phyloP scores from a whole-genome alignment of 2,888 invertebrate species.

The Smittia sp. region DNA sequence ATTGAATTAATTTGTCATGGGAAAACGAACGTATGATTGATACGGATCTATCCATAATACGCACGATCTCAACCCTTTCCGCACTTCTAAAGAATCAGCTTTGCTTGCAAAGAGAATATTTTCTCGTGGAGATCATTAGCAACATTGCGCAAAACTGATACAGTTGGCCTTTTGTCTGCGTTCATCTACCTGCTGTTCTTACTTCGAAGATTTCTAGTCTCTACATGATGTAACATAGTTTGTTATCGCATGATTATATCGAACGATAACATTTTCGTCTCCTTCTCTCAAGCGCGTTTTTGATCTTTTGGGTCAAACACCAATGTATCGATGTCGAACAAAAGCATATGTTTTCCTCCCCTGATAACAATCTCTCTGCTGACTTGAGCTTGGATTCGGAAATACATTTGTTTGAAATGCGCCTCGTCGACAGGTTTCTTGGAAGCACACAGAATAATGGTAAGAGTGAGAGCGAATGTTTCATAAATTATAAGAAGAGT shows the following conservation, averaged over 20 bases:
- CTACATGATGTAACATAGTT: conserved; percentile 25
- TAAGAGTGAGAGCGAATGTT: too few species aligned
- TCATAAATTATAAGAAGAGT: conserved; percentile 19
- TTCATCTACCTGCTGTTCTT: conserved; percentile 23
- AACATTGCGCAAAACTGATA: neutral
- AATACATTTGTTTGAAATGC: conserved; percentile 11
- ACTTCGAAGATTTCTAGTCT: neutral
- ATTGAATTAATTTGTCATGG: conserved; percentile 29
- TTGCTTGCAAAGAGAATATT: neutral
- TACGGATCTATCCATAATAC: neutral
- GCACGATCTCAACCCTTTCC: neutral
- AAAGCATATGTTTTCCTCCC: conserved; percentile 32
- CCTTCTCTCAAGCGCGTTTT: neutral
- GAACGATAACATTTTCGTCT: conserved; percentile 3
- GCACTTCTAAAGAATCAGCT: neutral
- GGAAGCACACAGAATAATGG: conserved; percentile 21
- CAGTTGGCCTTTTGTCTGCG: neutral
- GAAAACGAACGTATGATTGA: neutral
- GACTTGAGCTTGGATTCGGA: neutral
- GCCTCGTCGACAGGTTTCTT: conserved; percentile 36
- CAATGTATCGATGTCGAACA: conserved; percentile 32
- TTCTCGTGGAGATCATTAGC: neutral
- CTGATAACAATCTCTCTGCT: conserved; percentile 35
- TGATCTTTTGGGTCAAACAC: conserved; percentile 40
- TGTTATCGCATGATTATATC: conserved; percentile 18